These are phyloP conservation scores for Sialis lutaria DNA, from an alignment of 2,888 invertebrate species.

Conservation along the genomic window DNA sequence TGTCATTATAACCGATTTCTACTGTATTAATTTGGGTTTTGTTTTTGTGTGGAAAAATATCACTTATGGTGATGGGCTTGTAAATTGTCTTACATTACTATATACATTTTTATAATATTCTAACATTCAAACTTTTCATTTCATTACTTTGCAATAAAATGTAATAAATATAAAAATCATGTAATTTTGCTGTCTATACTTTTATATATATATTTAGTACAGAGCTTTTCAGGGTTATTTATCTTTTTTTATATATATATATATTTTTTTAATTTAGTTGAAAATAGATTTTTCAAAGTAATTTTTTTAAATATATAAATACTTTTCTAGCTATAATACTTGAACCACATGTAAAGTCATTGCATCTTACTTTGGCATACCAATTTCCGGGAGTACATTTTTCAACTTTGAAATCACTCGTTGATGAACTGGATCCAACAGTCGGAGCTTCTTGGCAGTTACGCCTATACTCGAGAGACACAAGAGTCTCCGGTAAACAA, in stretches of 20 bases:
- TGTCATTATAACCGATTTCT: no score
- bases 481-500: constrained; percentile 53
- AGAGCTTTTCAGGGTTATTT: no score
- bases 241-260: not conserved
- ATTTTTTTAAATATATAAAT: constrained; percentile 5
- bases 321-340: constrained; percentile 41
- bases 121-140: no score
- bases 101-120: no score
- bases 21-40: no score
- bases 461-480: constrained; percentile 71
- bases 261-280: not conserved
- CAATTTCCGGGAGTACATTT: constrained; percentile 62
- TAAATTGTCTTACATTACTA: no score
- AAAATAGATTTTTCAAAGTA: not conserved
- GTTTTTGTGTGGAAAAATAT: no score
- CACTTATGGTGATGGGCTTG: no score
- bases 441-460: constrained; percentile 66
- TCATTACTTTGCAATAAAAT: no score
- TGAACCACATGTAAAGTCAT: constrained; percentile 67
- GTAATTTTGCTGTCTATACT: no score
- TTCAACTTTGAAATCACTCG: constrained; percentile 51
- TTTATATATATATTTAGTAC: no score
- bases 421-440: constrained; percentile 50
- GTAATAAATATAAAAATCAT: no score
- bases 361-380: constrained; percentile 79